A percentile compares a stretch with the other conserved stretches of the same genome.
phyloP scores from a whole-genome alignment of 2,113 vertebrate genomes.

The Xerus inauris region DNA sequence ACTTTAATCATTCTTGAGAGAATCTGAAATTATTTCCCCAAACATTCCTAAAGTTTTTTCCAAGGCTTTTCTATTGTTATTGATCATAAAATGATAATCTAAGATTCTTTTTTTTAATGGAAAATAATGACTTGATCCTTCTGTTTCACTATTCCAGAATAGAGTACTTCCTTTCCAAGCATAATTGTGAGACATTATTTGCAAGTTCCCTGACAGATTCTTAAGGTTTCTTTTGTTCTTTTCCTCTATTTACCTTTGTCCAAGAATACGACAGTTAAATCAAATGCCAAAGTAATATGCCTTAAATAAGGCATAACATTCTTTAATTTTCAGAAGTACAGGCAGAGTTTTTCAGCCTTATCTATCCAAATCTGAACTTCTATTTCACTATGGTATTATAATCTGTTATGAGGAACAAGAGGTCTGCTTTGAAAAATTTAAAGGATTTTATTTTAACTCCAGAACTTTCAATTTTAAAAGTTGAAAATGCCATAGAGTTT shows the following conservation, averaged over 20 bases:
- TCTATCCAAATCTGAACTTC: not conserved
- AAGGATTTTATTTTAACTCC: not conserved
- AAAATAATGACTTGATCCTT: not conserved
- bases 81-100: not conserved
- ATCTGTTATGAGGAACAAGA: not conserved
- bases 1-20: not conserved
- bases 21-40: slow-evolving; percentile 8
- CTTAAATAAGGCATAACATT: not conserved
- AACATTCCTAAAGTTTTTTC: not conserved
- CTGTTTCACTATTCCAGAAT: not conserved
- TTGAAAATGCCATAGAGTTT: not conserved
- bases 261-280: not conserved
- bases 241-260: not conserved
- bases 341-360: not conserved
- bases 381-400: not conserved
- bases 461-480: slow-evolving; percentile 58
- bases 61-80: not conserved
- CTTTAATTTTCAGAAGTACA: not conserved
- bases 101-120: not conserved
- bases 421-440: not conserved
- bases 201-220: not conserved
- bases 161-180: not conserved
- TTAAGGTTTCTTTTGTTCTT: not conserved
- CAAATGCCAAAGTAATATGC: not conserved
- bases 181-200: not conserved